phyloP scores from a whole-genome alignment of 2,888 invertebrate species.

The Epistrophe grossulariae region DNA sequence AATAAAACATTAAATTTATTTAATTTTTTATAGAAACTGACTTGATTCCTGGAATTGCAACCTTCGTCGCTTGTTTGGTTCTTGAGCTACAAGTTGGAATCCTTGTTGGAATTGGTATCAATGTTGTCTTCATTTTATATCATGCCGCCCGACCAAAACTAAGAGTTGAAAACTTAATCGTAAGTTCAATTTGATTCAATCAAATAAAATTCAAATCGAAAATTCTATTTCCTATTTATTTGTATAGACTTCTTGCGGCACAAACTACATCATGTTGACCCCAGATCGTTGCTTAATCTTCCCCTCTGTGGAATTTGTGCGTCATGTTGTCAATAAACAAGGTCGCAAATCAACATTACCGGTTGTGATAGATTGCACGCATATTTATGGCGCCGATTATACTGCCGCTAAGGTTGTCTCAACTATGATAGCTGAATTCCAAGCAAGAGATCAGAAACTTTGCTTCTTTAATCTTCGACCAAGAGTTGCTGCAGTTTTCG shows the following conservation, averaged over 20 bases:
- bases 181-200: slow-evolving; percentile 82
- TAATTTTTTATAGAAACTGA: slow-evolving; percentile 89
- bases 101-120: slow-evolving; percentile 92
- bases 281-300: slow-evolving; percentile 95
- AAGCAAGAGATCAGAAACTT: slow-evolving; percentile 89
- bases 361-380: slow-evolving; percentile 94
- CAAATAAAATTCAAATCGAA: neutral
- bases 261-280: slow-evolving; percentile 92
- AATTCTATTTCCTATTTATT: slow-evolving; percentile 31
- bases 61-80: slow-evolving; percentile 93
- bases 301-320: slow-evolving; percentile 95
- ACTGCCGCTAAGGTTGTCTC: slow-evolving; percentile 93
- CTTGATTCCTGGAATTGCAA: slow-evolving; percentile 92
- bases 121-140: slow-evolving; percentile 93
- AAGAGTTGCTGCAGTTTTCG: slow-evolving; percentile 92
- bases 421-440: slow-evolving; percentile 90
- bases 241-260: slow-evolving; percentile 86
- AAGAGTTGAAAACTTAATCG: slow-evolving; percentile 90
- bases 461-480: slow-evolving; percentile 93
- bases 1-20: neutral
- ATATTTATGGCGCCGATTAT: slow-evolving; percentile 94
- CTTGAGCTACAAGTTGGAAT: slow-evolving; percentile 95
- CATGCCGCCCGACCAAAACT: slow-evolving; percentile 95
- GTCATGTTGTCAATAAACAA: slow-evolving; percentile 93
- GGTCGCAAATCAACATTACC: slow-evolving; percentile 89